Conservation (phyloP, 1,140 invertebrate species). For the Episyrphus balteatus region DNA sequence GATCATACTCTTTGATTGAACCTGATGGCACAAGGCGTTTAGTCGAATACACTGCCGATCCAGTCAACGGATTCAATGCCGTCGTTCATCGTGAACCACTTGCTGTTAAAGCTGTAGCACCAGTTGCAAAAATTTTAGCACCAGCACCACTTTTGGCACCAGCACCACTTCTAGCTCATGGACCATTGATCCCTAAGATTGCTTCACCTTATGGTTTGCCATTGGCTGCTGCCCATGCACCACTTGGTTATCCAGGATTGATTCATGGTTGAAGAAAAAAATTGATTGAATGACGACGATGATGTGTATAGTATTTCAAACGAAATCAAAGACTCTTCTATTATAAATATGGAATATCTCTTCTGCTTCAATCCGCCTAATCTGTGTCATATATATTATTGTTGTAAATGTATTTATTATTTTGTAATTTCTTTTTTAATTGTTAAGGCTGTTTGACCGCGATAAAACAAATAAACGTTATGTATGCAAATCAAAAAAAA, state of each 20-base stretch:
- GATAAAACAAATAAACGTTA: slow-evolving; percentile 9
- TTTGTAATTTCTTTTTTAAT: slow-evolving; percentile 2
- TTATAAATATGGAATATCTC: no score
- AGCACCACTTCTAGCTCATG: slow-evolving; percentile 18
- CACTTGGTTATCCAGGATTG: slow-evolving; percentile 4
- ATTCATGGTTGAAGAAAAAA: no score
- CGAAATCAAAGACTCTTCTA: no score
- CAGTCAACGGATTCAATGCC: slow-evolving; percentile 43
- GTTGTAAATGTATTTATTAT: slow-evolving; percentile 4
- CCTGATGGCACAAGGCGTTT: slow-evolving; percentile 44
- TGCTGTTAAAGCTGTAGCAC: slow-evolving; percentile 34
- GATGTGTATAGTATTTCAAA: no score
- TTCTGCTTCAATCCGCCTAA: no score
- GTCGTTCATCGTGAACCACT: slow-evolving; percentile 38
- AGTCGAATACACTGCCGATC: slow-evolving; percentile 44
- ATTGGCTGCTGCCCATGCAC: not conserved
- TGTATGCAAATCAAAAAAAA: slow-evolving; percentile 2
- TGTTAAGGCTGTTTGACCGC: slow-evolving; percentile 14
- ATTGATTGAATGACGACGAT: no score
- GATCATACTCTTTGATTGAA: slow-evolving; percentile 45
- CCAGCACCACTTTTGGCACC: slow-evolving; percentile 23
- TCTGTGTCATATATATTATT: slow-evolving; percentile 1
- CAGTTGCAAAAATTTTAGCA: slow-evolving; percentile 30
- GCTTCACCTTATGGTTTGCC: not conserved
- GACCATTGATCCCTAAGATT: slow-evolving; percentile 9